Evolutionary conservation across 2,888 invertebrate genomes (phyloP).

Genomic region (Crioceris asparagi): DNA sequence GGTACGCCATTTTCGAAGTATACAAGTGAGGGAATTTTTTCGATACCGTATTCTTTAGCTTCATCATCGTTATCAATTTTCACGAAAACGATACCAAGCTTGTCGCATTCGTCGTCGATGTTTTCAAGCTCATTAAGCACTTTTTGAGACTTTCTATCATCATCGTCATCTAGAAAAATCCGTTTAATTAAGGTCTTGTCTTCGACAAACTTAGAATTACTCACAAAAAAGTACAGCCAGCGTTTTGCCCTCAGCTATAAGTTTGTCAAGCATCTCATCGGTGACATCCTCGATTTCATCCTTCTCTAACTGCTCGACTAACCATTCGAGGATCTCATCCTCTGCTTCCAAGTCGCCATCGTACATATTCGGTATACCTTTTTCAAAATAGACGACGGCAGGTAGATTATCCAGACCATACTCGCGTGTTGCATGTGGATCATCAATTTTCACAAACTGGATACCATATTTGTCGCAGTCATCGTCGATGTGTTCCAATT

Average conservation of each 20-base stretch:
- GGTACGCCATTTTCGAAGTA: constrained; percentile 70
- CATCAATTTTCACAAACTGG: constrained; percentile 88
- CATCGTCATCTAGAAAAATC: constrained; percentile 67
- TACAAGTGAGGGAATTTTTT: constrained; percentile 73
- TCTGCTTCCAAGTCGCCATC: constrained; percentile 84
- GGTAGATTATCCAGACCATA: constrained; percentile 78
- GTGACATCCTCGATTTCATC: constrained; percentile 94
- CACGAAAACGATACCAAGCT: constrained; percentile 80
- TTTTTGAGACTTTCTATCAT: constrained; percentile 76
- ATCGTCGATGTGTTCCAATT: constrained; percentile 87
- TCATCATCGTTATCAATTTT: constrained; percentile 87
- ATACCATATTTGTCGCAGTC: constrained; percentile 88
- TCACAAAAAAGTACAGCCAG: constrained; percentile 86
- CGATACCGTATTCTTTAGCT: constrained; percentile 83
- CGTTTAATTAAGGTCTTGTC: no score
- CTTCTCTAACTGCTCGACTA: constrained; percentile 75
- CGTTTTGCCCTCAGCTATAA: constrained; percentile 80
- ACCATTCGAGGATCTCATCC: constrained; percentile 80
- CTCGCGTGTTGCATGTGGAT: constrained; percentile 68
- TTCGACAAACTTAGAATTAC: constrained; percentile 31
- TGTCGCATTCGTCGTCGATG: constrained; percentile 87
- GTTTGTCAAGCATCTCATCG: constrained; percentile 84
- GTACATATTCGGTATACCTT: constrained; percentile 84
- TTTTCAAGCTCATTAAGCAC: constrained; percentile 83
- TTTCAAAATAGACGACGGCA: constrained; percentile 86